A percentile compares a stretch with the other conserved stretches of the same genome.
Conservation (phyloP, 2,797 vertebrate genomes). For the Capromys pilorides region DNA sequence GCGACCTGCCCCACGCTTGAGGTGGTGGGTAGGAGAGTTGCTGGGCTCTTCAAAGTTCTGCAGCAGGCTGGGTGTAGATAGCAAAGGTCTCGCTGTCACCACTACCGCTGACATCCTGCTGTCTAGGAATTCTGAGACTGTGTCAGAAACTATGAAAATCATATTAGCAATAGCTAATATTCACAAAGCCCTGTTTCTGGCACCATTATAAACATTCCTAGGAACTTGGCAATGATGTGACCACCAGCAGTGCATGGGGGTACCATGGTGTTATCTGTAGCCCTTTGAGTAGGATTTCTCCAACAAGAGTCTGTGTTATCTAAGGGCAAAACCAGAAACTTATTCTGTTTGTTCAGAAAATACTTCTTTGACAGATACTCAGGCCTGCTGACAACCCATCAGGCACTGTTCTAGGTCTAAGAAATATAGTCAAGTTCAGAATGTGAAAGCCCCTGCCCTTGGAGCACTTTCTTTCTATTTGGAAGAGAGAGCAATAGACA, state of each 20-base stretch:
- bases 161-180: background rate
- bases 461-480: rapidly evolving
- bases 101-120: background rate
- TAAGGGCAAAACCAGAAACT: background rate
- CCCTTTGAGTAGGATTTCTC: background rate
- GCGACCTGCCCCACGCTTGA: background rate
- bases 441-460: background rate
- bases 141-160: slow-evolving; percentile 29
- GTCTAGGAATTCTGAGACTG: background rate
- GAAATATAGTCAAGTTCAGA: background rate
- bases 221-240: background rate
- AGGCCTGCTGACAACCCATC: background rate
- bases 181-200: background rate
- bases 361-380: background rate
- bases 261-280: background rate
- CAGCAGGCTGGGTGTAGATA: background rate
- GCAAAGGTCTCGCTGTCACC: background rate
- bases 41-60: background rate
- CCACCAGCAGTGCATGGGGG: background rate
- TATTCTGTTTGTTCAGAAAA: background rate
- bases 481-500: background rate
- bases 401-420: background rate
- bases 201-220: background rate
- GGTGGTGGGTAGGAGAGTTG: background rate
- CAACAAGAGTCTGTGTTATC: background rate